Evolutionary conservation across 2,797 vertebrate genomes (phyloP).

Genomic region (Phrynocephalus forsythii): DNA sequence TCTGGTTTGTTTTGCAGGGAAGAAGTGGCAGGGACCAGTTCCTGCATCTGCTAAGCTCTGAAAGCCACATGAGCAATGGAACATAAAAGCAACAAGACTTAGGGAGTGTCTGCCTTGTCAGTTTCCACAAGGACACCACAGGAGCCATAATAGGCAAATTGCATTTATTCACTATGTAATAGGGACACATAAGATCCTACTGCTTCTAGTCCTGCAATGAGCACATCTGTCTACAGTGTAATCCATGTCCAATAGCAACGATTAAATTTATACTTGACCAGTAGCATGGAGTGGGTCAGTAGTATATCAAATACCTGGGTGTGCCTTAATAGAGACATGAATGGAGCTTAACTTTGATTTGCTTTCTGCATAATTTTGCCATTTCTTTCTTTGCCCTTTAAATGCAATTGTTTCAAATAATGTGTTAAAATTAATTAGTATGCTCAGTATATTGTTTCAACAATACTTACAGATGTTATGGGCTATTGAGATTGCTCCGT

Average conservation of each 20-base stretch:
- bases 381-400: background rate
- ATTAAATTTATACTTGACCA: background rate
- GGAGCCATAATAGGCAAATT: background rate
- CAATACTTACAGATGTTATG: background rate
- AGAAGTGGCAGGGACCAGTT: constrained; percentile 91
- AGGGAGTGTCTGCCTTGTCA: background rate
- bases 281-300: background rate
- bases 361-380: background rate
- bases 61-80: constrained; percentile 50
- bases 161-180: background rate
- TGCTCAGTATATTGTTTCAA: background rate
- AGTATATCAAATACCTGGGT: background rate
- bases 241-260: background rate
- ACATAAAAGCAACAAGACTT: background rate
- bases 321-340: background rate
- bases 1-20: constrained; percentile 80
- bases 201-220: background rate
- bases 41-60: constrained; percentile 68
- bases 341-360: background rate
- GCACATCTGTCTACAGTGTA: background rate
- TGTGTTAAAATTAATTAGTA: background rate
- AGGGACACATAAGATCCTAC: background rate
- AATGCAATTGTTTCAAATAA: background rate
- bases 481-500: background rate
- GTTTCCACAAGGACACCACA: background rate